Conservation (phyloP, 2,113 vertebrate genomes). For the Eubucco bourcierii region DNA sequence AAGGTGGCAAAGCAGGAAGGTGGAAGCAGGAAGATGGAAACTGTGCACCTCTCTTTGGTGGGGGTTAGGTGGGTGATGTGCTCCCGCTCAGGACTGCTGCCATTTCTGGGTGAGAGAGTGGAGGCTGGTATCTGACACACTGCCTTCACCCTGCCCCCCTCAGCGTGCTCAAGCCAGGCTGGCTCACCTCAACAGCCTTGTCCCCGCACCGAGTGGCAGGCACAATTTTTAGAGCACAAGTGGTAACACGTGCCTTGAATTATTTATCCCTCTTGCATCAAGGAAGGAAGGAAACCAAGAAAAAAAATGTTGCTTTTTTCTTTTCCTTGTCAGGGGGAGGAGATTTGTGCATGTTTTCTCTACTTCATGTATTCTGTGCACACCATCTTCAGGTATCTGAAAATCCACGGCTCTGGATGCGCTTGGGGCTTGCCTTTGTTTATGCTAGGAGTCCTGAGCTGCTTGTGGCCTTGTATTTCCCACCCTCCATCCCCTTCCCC, state of each 20-base stretch:
- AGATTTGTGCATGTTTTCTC: neutral
- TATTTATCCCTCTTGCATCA: constrained; percentile 76
- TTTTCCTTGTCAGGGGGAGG: neutral
- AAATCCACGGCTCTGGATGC: neutral
- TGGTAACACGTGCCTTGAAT: constrained; percentile 78
- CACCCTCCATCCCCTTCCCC: neutral
- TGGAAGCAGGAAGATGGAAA: neutral
- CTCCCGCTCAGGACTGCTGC: neutral
- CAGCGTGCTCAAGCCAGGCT: neutral
- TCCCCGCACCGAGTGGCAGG: constrained; percentile 56
- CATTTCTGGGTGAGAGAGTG: neutral
- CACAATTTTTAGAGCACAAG: constrained; percentile 77
- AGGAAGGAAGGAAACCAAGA: constrained; percentile 1
- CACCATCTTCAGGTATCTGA: neutral
- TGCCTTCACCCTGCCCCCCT: neutral
- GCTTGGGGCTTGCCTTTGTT: constrained; percentile 28
- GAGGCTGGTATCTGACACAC: neutral
- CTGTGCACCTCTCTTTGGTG: neutral
- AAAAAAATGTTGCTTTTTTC: neutral
- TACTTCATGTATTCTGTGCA: neutral
- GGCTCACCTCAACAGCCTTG: constrained; percentile 11
- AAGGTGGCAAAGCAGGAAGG: neutral
- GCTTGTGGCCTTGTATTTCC: neutral
- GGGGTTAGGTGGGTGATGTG: neutral
- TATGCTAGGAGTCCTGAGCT: neutral